Base-by-base conservation (phyloP, 1,140 invertebrate genomes). In the Diorhabda sublineata region DNA sequence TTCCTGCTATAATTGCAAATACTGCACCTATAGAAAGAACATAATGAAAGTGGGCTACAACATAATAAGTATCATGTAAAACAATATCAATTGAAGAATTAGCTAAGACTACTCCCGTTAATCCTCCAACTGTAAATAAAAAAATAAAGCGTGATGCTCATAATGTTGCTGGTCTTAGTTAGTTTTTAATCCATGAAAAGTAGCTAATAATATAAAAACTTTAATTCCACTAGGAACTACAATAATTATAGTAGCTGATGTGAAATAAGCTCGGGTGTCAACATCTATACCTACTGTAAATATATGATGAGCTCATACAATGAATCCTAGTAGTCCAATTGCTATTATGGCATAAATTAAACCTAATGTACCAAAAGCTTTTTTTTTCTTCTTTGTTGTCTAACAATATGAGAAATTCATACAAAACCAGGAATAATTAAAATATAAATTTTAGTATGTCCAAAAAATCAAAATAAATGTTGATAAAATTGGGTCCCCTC, bases 1-100 rank as follows among this genome's bases (percentile, higher is more conserved):
- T 84, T 72, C 88, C 87, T 64, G 78, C 85, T 82, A 91, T 84
- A 85, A 90, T 88, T 62, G 87, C 84, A 85, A 91, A 91, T 77
- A 91, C 85, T 7, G 89, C 87, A 74, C 87, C 86, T 82, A 88
- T 87, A 26, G 85, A 88, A 75, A 89, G 71, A 61, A 88, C 84
- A 82, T 88, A 91, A 80, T 92, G 89, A 79, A 92, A 92, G 81
- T 92, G 89, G 61, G 86, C 88, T 64, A 91, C 89, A 60, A 91
- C 89, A 85, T 90, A 92, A 81, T 91, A 92, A 42, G 88, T 91
- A 79, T 91, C 88, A 84, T 91, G 89, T 43, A 91, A 69, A 74
- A 86, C 78, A 82, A 89, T 85, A 87, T 92, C 89, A 79, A 91
- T 81, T 62, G 87, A 87, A 64, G 88, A 89, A 79, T 91, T 91